phyloP scores from a whole-genome alignment of 2,113 vertebrate genomes.

The Peromyscus californicus region DNA sequence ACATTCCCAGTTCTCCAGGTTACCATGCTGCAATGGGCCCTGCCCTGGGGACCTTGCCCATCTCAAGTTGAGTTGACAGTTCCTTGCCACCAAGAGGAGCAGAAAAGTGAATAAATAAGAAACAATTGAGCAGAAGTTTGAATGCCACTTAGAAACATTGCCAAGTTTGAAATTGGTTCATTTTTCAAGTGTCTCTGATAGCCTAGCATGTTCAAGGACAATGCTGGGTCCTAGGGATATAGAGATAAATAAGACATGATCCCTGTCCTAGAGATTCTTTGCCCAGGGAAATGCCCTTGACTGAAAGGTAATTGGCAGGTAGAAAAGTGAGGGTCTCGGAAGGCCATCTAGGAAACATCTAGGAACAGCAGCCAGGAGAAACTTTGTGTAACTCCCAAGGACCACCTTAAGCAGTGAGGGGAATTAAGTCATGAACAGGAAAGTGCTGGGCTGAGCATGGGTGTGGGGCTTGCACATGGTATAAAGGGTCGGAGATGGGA shows the following conservation, averaged over 20 bases:
- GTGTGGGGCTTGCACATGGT: neutral
- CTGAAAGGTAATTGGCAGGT: neutral
- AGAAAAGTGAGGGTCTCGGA: neutral
- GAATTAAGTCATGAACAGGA: neutral
- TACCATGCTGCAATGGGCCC: no score
- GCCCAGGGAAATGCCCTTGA: neutral
- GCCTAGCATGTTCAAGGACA: neutral
- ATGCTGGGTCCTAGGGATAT: neutral
- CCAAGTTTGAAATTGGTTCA: neutral
- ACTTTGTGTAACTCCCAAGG: neutral
- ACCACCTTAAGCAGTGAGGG: neutral
- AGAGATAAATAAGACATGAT: slow-evolving; percentile 62
- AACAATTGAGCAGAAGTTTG: neutral
- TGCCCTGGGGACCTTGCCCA: neutral
- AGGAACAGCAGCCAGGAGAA: neutral
- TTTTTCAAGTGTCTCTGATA: neutral
- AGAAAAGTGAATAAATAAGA: slow-evolving; percentile 39
- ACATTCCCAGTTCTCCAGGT: neutral
- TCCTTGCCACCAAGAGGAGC: neutral
- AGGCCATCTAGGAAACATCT: neutral
- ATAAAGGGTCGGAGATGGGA: neutral
- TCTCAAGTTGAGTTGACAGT: neutral
- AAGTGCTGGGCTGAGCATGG: fast-evolving
- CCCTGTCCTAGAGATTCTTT: neutral
- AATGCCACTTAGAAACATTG: neutral